Base-by-base conservation (phyloP, 2,888 invertebrate genomes). In the Chalcis sispes region DNA sequence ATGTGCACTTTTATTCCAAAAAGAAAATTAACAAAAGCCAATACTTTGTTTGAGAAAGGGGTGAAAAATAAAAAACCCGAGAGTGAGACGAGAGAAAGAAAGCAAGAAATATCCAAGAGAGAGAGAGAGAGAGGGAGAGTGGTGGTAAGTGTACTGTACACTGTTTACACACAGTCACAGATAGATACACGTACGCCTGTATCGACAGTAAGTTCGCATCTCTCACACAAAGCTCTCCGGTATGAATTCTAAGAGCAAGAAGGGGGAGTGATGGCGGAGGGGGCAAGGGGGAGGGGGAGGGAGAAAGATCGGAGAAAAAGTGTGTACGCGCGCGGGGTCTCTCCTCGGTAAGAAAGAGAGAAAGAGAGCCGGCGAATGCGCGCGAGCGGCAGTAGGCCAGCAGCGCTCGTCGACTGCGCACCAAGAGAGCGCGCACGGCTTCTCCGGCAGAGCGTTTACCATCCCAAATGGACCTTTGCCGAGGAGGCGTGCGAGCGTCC, bases 361-460 rank as follows among this genome's bases (percentile, higher is more conserved):
- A 59, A 74, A 67, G 62, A 74, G 73, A 40, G 70, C 46, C 36
- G 50, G 48, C 29, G 77, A 50, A 8, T 46, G 29, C 23, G 36
- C 7, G 15, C 46, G 78, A 79, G 80, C 83, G 82, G 81, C 87
- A 88, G 88, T 88, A 87, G 87, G 88, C 87, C 87, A 87, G 85
- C 87, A 83, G 85, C 87, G 82, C 84, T 86, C 86, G 86, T 80
- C 82, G 84, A 83, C 82, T 82, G 82, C 74, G 56, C 73, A 70
- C 54, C 36, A 71, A 66, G 75, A 73, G 36, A 73, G 73, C 70
- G 69, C 70, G 46, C 79, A 80, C 25, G 15, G n/a, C 36, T 29
- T 36, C 29, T 8, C 42, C 13, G 7, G 15, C 42, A 42, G n/a
- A n/a, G 4, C 20, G 50, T 50, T 13, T 42, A 20, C 42, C 27